Base-by-base conservation (phyloP, 2,797 vertebrate species). In the Buphagus erythrorhynchus region DNA sequence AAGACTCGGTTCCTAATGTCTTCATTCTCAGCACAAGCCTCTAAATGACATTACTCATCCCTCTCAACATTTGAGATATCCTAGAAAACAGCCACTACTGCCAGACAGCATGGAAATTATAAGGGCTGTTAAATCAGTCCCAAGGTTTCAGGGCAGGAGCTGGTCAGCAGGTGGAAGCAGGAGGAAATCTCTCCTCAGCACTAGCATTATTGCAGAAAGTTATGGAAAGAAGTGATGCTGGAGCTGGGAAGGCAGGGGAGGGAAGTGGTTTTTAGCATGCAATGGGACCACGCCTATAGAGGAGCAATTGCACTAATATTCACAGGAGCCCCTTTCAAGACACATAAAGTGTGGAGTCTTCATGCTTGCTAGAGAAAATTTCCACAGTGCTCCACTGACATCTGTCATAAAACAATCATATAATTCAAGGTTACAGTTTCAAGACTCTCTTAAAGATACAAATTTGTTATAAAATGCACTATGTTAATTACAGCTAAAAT, bases 401-500 rank as follows among this genome's bases (percentile, higher is more conserved):
- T 51, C 52, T 83, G 40, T 29, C 43, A 59, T 16, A 71, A 92
- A 95, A 29, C 74, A 91, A 77, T 78, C 63, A 46, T 76, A 78
- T 83, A 92, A 94, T 92, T 95, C 96, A 97, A 98, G 95, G 95
- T 95, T 96, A 95, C 81, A 93, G 67, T 63, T 96, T 81, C 65
- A 77, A 97, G 90, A 74, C 51, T 73, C 86, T 77, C 93, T 95
- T 96, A 90, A 96, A 97, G 61, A 79, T 94, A 95, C 75, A 96
- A 95, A 95, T 94, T 95, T 94, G 18, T 71, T 97, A 84, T 76
- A 97, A 90, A 85, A 91, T 95, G 78, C 96, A 66, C 52, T 95
- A 26, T 5, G 31, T 94, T 98, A 97, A 97, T 98, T 97, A 97
- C 82, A 96, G 88, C 92, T 97, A 93, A 97, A 98, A 97, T 97